Evolutionary conservation across 1,140 invertebrate genomes (phyloP).

Genomic region (Caerostris extrusa): DNA sequence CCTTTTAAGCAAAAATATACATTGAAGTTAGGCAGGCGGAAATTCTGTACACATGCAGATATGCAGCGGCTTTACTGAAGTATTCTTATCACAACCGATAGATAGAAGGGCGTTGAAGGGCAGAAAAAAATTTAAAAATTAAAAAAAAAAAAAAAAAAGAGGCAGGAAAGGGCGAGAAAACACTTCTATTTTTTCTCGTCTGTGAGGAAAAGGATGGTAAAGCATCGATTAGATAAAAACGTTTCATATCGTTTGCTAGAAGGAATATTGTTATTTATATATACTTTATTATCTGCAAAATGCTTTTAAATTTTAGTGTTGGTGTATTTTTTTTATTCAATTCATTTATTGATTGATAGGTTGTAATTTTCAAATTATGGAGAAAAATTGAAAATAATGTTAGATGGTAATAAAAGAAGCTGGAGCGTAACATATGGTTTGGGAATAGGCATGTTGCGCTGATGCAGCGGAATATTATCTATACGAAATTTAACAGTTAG

Average conservation of each 20-base stretch:
- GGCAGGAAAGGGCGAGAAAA: background rate
- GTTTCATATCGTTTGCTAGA: background rate
- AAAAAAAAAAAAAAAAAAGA: background rate
- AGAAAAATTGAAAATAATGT: background rate
- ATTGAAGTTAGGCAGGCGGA: background rate
- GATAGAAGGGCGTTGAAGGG: constrained; percentile 36
- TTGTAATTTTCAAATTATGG: background rate
- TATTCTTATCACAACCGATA: background rate
- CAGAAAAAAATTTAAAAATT: background rate
- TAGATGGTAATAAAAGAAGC: background rate
- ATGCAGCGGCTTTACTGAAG: background rate
- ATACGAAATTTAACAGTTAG: no score
- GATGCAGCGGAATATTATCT: background rate
- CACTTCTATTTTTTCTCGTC: background rate
- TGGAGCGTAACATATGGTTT: background rate
- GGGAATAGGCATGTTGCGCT: background rate
- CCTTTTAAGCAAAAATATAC: constrained; percentile 45
- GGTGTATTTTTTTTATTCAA: background rate
- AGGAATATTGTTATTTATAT: background rate
- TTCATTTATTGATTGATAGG: background rate
- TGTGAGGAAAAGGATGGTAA: background rate
- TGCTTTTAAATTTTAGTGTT: constrained; percentile 1
- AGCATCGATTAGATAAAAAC: constrained; percentile 2
- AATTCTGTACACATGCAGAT: background rate
- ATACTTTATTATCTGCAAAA: background rate